Evolutionary conservation across 2,888 invertebrate species (phyloP).

Genomic region (Biston betularia): DNA sequence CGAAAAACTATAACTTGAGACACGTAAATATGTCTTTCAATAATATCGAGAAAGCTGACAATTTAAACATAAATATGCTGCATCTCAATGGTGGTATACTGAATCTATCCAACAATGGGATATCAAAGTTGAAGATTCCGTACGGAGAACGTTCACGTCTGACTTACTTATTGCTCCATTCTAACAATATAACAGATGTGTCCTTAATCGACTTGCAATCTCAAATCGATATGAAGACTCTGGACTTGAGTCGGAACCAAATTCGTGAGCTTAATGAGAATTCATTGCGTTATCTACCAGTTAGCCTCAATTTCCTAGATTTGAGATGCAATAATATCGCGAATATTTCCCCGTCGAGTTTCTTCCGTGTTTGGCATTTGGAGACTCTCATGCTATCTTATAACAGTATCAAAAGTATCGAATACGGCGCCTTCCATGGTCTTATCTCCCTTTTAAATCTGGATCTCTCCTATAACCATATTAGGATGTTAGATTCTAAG

Average conservation of each 20-base stretch:
- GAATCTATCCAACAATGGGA: slow-evolving; percentile 72
- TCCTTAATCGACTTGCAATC: slow-evolving; percentile 59
- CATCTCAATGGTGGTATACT: slow-evolving; percentile 70
- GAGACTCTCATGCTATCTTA: slow-evolving; percentile 63
- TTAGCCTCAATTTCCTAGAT: slow-evolving; percentile 59
- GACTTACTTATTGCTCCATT: slow-evolving; percentile 59
- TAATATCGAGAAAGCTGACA: slow-evolving; percentile 57
- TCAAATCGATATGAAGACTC: slow-evolving; percentile 58
- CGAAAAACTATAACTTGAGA: slow-evolving; percentile 62
- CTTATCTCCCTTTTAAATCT: slow-evolving; percentile 57
- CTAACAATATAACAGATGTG: slow-evolving; percentile 68
- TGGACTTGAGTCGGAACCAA: slow-evolving; percentile 68
- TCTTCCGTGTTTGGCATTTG: slow-evolving; percentile 58
- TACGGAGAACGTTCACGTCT: slow-evolving; percentile 64
- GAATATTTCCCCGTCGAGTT: slow-evolving; percentile 66
- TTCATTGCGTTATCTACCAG: slow-evolving; percentile 63
- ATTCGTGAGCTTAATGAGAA: slow-evolving; percentile 60
- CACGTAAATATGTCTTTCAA: slow-evolving; percentile 72
- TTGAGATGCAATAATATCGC: slow-evolving; percentile 65
- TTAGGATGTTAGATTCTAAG: slow-evolving; percentile 66
- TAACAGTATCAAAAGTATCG: slow-evolving; percentile 61
- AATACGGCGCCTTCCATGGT: slow-evolving; percentile 71
- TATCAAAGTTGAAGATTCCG: slow-evolving; percentile 63
- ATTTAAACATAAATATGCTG: slow-evolving; percentile 65
- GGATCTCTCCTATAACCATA: slow-evolving; percentile 63